Evolutionary conservation across 1,140 invertebrate genomes (phyloP).

Genomic region (Orius insidiosus): DNA sequence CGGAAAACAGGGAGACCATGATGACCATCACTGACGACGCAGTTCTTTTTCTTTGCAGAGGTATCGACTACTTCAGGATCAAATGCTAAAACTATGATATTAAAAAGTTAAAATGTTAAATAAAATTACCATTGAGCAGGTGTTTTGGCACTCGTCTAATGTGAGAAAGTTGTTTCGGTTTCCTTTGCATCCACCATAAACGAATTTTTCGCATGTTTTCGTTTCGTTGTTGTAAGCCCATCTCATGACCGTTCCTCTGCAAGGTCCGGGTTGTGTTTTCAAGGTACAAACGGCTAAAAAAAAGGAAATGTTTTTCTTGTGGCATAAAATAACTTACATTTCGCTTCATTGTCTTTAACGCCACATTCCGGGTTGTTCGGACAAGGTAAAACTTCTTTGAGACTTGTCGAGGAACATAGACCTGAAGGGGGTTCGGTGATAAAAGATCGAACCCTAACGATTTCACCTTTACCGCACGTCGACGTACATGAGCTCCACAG

Average conservation of each 20-base stretch:
- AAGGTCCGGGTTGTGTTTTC: constrained; percentile 46
- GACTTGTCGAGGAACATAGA: not conserved
- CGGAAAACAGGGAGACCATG: constrained; percentile 31
- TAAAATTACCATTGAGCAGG: constrained; percentile 25
- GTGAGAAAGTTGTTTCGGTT: constrained; percentile 55
- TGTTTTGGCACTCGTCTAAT: constrained; percentile 32
- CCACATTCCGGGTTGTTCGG: not conserved
- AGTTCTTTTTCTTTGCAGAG: constrained; percentile 25
- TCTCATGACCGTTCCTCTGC: constrained; percentile 52
- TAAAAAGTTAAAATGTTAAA: not conserved
- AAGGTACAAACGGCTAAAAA: not conserved
- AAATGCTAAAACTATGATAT: not conserved
- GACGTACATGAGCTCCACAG: constrained; percentile 56
- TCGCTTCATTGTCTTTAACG: not conserved
- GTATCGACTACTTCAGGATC: constrained; percentile 19
- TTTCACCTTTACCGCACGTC: constrained; percentile 47
- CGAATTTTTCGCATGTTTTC: constrained; percentile 35
- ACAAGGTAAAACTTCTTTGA: not conserved
- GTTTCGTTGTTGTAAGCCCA: constrained; percentile 37
- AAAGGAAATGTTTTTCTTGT: not conserved
- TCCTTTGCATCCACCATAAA: constrained; percentile 54
- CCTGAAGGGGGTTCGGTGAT: not conserved
- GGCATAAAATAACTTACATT: not conserved
- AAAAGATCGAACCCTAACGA: constrained; percentile 28
- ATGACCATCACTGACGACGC: constrained; percentile 32